Base-by-base conservation (phyloP, 2,888 invertebrate species). In the Seira ritae region DNA sequence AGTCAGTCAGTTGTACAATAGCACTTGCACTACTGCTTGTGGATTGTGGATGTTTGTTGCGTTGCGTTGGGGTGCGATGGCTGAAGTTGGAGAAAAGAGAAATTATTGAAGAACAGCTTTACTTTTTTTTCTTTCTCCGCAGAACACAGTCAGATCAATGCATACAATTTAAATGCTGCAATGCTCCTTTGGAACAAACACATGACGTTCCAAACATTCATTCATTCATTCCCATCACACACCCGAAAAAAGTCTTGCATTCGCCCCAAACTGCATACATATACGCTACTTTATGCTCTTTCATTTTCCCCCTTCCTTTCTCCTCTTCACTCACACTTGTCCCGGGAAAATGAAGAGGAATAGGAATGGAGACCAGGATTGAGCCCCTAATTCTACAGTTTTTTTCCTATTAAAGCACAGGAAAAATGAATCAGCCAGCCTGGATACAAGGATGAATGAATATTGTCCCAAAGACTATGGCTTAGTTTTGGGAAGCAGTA, bases 401-500 rank as follows among this genome's bases (percentile, higher is more conserved):
- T n/a, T n/a, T n/a, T 31, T 2, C 31, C 31, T 8, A 31, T 31
- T 31, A 31, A 31, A 31, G 31, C 2, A 31, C 8, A 31, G 8
- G 8, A 31, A 31, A 31, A 31, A 31, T 31, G 31, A 31, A 31
- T 31, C 3, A 31, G 8, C 8, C 31, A 31, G 31, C 31, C 31
- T 31, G 31, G 31, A 31, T 31, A n/a, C 67, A 67, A 67, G 23
- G 17, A 67, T 2, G 37, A 17, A 75, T 23, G 22, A 4, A 65
- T 69, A 75, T 69, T 50, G 50, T 50, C 50, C 50, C 12, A 50
- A 50, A 50, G 15, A 50, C 50, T 12, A 50, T n/a, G 50, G 50
- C 1, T 68, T 22, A 22, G 24, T 22, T 55, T 22, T n/a, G 19
- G 55, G 12, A 42, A 6, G 20, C 19, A 31, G 37, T 42, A 10